Conservation (phyloP, 2,797 vertebrate species). For the Enteromius trimaculatus region DNA sequence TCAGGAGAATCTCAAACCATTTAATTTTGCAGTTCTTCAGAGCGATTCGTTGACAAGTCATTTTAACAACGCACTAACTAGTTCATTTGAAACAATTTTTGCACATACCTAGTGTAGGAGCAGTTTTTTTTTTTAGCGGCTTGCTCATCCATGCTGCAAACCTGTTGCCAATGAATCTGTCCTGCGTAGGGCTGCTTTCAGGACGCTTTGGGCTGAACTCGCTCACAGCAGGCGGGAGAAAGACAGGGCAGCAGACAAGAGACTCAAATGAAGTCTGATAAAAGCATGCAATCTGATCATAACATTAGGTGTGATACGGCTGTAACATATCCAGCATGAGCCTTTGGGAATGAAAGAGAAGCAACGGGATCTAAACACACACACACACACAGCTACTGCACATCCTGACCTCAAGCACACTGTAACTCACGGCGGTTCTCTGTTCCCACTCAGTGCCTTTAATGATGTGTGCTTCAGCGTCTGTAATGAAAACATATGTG, state of each 20-base stretch:
- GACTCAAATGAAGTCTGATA: neutral
- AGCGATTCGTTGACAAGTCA: too few relatives aligned
- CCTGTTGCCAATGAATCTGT: conserved; percentile 25
- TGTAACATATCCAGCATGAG: neutral
- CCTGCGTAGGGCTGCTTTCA: neutral
- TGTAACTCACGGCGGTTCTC: conserved; percentile 36
- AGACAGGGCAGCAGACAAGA: conserved; percentile 19
- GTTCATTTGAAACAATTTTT: neutral
- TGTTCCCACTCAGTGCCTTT: conserved; percentile 61
- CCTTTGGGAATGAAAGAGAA: neutral
- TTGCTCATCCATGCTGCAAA: neutral
- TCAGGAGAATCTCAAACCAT: too few relatives aligned
- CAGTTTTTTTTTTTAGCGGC: neutral
- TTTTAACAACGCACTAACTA: too few relatives aligned
- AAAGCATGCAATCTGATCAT: conserved; percentile 26
- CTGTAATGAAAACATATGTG: conserved; percentile 67
- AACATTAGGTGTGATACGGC: conserved; percentile 14
- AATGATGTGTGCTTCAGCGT: conserved; percentile 59
- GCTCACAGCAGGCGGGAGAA: neutral
- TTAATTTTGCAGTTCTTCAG: too few relatives aligned
- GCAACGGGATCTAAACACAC: conserved; percentile 21
- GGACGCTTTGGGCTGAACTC: neutral
- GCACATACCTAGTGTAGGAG: neutral
- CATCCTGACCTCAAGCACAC: conserved; percentile 30
- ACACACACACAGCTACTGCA: neutral